Evolutionary conservation across 2,888 invertebrate genomes (phyloP).

Genomic region (Agriopis aurantiaria): DNA sequence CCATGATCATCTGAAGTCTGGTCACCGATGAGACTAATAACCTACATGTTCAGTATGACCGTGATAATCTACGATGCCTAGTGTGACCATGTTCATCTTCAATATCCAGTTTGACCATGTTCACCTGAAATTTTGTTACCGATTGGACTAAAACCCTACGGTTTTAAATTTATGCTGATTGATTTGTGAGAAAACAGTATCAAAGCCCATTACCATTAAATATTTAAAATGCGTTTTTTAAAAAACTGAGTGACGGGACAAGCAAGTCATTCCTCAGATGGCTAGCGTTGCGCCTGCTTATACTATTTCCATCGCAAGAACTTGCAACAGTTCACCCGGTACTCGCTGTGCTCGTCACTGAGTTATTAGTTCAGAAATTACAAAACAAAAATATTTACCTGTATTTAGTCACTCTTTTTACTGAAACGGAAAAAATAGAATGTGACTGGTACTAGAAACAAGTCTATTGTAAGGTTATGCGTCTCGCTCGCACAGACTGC

Average conservation of each 20-base stretch:
- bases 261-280: neutral
- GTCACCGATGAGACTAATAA: too few species aligned
- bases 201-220: neutral
- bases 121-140: neutral
- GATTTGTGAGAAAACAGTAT: neutral
- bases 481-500: too few species aligned
- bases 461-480: too few species aligned
- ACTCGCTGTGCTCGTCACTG: neutral
- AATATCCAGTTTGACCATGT: too few species aligned
- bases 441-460: too few species aligned
- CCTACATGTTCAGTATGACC: neutral
- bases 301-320: neutral
- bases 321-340: neutral
- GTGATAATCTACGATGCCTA: neutral
- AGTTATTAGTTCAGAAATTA: neutral
- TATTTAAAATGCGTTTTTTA: neutral
- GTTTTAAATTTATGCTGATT: too few species aligned
- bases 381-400: neutral
- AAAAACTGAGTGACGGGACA: neutral
- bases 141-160: neutral
- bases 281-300: neutral
- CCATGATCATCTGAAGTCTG: neutral
- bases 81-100: too few species aligned
- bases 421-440: too few species aligned
- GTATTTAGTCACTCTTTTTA: too few species aligned